Evolutionary conservation across 1,140 invertebrate species (phyloP), one percentile per base, ranked within the genome.

Genomic region (Proctacanthus coquilletti): DNA sequence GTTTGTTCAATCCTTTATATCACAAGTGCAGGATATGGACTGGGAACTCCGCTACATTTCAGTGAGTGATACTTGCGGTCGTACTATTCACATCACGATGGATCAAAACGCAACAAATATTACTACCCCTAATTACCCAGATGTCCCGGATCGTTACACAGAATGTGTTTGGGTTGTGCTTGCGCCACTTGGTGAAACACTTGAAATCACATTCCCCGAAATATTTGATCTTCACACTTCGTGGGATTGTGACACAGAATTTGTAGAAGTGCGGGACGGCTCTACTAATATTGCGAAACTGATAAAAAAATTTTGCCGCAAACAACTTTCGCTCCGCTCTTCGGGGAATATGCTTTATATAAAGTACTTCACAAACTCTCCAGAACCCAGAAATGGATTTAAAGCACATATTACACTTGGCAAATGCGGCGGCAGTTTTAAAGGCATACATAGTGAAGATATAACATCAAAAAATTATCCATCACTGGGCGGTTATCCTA

Each of bases 91-190:
- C n/a, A n/a, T n/a, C n/a, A n/a, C n/a, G n/a, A n/a, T n/a, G n/a
- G n/a, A n/a, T n/a, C n/a, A n/a, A n/a, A n/a, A n/a, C n/a, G n/a
- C n/a, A n/a, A n/a, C n/a, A n/a, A n/a, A n/a, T n/a, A 75, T 85
- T 21, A 64, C 47, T 14, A 73, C 83, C 0, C 85, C 84, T 1
- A 79, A 81, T 45, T 89, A 82, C 63, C 85, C 86, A 2, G 72
- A 74, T 40, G 66, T 79, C 15, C 82, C 85, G 3, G 56, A 66
- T 27, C 70, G 80, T 4, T 72, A 77, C 46, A 68, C 72, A 0
- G 84, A 87, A 52, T 92, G 87, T 56, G 59, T 71, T n/a, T 92
- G 86, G 85, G 60, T 64, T 13, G 67, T 86, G 32, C 62, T 69
- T 11, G 77, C 71, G 4, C 74, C 79, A 13, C 52, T 66, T 13